Conservation (phyloP, 2,113 vertebrate genomes). For the Micronycteris hirsuta region DNA sequence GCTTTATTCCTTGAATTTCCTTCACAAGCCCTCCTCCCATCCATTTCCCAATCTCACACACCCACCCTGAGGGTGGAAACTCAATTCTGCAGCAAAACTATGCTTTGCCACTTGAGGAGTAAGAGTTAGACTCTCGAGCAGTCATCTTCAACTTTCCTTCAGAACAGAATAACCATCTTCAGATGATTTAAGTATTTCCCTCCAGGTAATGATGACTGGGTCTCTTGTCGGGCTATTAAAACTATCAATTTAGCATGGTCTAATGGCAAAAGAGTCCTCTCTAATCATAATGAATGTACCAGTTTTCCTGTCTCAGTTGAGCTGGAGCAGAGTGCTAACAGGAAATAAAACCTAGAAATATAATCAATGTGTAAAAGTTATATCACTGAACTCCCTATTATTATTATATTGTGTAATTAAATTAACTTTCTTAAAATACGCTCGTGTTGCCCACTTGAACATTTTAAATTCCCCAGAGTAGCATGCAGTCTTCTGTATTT, state of each 20-base stretch:
- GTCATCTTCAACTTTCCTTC: slow-evolving; percentile 17
- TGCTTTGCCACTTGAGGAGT: slow-evolving; percentile 19
- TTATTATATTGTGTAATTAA: neutral
- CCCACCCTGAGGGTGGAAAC: slow-evolving; percentile 1
- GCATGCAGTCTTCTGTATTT: neutral
- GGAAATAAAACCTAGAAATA: slow-evolving; percentile 43
- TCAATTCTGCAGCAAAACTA: slow-evolving; percentile 46
- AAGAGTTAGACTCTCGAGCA: neutral
- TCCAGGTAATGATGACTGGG: slow-evolving; percentile 66
- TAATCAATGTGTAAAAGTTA: slow-evolving; percentile 27
- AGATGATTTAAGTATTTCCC: slow-evolving; percentile 67
- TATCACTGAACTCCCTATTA: neutral
- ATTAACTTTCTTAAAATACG: slow-evolving; percentile 19
- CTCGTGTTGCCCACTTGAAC: neutral
- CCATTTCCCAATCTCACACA: slow-evolving; percentile 26
- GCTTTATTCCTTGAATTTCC: slow-evolving; percentile 25
- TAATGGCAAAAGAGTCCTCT: slow-evolving; percentile 49
- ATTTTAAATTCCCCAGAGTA: slow-evolving; percentile 15
- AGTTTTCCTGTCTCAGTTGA: neutral
- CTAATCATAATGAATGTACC: slow-evolving; percentile 49
- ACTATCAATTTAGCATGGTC: slow-evolving; percentile 51
- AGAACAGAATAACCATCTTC: slow-evolving; percentile 47
- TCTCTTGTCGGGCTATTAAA: slow-evolving; percentile 71
- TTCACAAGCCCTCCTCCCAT: slow-evolving; percentile 40
- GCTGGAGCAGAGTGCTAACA: neutral